Evolutionary conservation across 2,888 invertebrate species (phyloP).

Genomic region (Dolichopus griseipennis): DNA sequence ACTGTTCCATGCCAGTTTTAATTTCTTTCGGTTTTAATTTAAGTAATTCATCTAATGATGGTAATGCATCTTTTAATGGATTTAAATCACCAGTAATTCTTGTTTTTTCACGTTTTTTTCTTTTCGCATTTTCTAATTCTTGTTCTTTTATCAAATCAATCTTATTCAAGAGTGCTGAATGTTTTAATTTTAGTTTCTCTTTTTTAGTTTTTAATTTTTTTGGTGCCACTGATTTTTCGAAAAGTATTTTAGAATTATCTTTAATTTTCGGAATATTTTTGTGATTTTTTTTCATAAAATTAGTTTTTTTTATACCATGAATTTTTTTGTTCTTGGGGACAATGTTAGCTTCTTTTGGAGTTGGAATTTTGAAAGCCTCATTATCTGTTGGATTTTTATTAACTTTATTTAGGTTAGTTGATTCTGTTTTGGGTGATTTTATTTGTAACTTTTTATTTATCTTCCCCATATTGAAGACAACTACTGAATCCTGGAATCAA

Average conservation of each 20-base stretch:
- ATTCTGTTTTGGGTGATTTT: background rate
- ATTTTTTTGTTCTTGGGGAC: too few relatives aligned
- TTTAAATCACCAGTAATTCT: conserved; percentile 35
- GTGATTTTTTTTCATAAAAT: too few relatives aligned
- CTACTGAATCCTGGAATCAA: too few relatives aligned
- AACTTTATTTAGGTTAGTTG: too few relatives aligned
- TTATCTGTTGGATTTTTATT: background rate
- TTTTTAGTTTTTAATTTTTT: conserved; percentile 34
- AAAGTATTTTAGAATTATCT: conserved; percentile 19
- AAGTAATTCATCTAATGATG: conserved; percentile 35
- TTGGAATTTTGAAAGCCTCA: background rate
- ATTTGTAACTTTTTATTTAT: background rate
- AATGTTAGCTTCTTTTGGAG: too few relatives aligned
- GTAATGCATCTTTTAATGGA: conserved; percentile 37
- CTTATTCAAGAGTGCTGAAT: conserved; percentile 33
- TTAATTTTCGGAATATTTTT: background rate
- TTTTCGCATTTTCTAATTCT: conserved; percentile 31
- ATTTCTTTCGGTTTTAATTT: conserved; percentile 29
- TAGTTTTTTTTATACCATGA: too few relatives aligned
- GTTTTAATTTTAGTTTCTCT: conserved; percentile 34
- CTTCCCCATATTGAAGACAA: background rate
- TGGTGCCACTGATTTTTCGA: conserved; percentile 30
- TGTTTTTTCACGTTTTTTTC: conserved; percentile 33
- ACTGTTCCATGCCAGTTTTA: conserved; percentile 24
- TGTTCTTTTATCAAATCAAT: conserved; percentile 31